A percentile compares a stretch with the other conserved stretches of the same genome.
Conservation (phyloP, 1,140 invertebrate genomes). For the Drosophila watanabei region DNA sequence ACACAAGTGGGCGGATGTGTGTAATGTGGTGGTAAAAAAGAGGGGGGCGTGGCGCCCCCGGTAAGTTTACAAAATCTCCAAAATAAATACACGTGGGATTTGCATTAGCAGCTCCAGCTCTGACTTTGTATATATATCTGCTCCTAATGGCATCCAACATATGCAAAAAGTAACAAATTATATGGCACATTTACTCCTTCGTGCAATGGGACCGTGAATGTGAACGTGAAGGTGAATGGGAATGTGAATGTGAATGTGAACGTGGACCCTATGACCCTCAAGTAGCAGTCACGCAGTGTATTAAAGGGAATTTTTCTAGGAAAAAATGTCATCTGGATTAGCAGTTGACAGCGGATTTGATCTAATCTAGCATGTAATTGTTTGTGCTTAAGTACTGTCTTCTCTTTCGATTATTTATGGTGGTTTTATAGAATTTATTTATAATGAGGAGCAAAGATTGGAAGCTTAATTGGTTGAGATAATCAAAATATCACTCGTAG, state of each 20-base stretch:
- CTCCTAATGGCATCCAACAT: conserved; percentile 49
- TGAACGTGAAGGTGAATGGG: not conserved
- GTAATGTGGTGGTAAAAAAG: conserved; percentile 16
- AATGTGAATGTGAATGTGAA: not conserved
- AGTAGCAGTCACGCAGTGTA: conserved; percentile 16
- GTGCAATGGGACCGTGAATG: conserved; percentile 27
- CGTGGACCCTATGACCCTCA: conserved; percentile 4
- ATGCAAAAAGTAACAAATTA: conserved; percentile 62
- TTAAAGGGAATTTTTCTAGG: not conserved
- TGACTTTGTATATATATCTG: not conserved
- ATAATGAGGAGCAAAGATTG: not conserved
- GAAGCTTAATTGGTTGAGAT: not conserved
- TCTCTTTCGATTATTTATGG: not conserved
- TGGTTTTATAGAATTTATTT: conserved; percentile 3
- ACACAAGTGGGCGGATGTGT: conserved; percentile 1
- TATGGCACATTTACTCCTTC: conserved; percentile 46
- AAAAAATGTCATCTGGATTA: conserved; percentile 2
- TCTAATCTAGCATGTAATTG: conserved; percentile 32
- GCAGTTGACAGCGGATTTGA: conserved; percentile 8
- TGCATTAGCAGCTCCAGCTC: conserved; percentile 60
- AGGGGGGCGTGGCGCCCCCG: conserved; percentile 8
- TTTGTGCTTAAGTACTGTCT: conserved; percentile 4
- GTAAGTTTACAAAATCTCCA: conserved; percentile 70
- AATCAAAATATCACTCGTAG: not conserved
- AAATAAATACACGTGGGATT: conserved; percentile 77